Base-by-base conservation (phyloP, 2,797 vertebrate species). In the Anomalospiza imberbis region DNA sequence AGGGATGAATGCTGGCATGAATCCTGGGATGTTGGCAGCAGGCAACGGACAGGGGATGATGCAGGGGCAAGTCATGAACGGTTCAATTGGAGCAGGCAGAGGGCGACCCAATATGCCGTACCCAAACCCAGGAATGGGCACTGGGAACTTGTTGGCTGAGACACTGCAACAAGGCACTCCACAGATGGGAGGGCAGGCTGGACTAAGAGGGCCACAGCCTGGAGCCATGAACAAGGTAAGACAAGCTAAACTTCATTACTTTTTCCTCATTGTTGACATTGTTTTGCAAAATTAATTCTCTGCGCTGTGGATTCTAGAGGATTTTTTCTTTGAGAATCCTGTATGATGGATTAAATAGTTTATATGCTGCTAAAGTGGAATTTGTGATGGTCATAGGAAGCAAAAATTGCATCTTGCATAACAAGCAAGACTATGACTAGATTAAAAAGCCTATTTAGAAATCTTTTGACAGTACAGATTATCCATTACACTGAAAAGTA, bases 51-150 rank as follows among this genome's bases (percentile, higher is more conserved):
- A 99, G 93, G 98, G 98, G 73, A 98, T 99, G 97, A 98, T 99
- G 97, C 99, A 98, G 68, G 99, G 98, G 26, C 99, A 99, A 96
- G 98, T 99, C 96, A 98, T 99, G 98, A 99, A 99, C 42, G 99
- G 99, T 92, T 99, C 99, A 0, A 98, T 98, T 96, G 98, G 98
- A 97, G 94, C 99, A 72, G 98, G 99, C 97, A 99, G 99, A 96
- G 98, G 97, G 21, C 94, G 98, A 83, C 97, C 98, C 14, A 98
- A 97, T 38, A 98, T 98, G 97, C 98, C 98, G 0, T 99, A 99
- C 94, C 97, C 98, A 74, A 98, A 98, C 93, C 98, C 98, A 2
- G 98, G 98, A 81, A 98, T 99, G 98, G 98, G 98, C 61, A 98
- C 98, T 95, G 98, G 98, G 91, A 99, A 98, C 94, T 93, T 99